phyloP scores from a whole-genome alignment of 2,113 vertebrate genomes.

The Otolemur garnettii region DNA sequence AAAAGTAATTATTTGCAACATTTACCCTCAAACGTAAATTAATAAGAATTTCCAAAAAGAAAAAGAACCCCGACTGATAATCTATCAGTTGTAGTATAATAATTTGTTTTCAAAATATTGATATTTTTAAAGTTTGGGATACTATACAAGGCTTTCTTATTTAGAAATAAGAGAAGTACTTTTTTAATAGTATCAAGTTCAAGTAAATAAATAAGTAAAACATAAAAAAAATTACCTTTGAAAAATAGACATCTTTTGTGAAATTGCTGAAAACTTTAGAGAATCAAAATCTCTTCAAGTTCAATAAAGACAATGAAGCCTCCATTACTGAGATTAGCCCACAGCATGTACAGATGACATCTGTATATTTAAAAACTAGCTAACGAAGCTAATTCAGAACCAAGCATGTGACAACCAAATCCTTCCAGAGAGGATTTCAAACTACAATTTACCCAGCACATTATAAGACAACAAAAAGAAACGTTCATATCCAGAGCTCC shows the following conservation, averaged over 20 bases:
- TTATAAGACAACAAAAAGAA: neutral
- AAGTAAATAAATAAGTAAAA: too few species aligned
- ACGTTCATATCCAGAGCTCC: neutral
- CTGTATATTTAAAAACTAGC: neutral
- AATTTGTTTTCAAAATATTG: too few species aligned
- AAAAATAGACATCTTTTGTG: constrained; percentile 38
- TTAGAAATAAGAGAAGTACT: too few species aligned
- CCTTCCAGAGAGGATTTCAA: neutral
- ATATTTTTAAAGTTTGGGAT: too few species aligned
- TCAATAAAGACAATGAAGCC: neutral
- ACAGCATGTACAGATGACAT: neutral
- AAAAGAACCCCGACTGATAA: too few species aligned
- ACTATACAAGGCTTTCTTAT: too few species aligned
- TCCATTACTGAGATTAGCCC: neutral
- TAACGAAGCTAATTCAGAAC: neutral
- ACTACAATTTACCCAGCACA: neutral
- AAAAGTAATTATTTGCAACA: constrained; percentile 42
- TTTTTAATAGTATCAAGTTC: too few species aligned
- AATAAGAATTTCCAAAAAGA: neutral
- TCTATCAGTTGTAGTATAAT: too few species aligned
- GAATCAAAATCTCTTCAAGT: constrained; percentile 10
- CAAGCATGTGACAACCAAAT: neutral
- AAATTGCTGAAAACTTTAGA: neutral
- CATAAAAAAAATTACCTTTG: constrained; percentile 17
- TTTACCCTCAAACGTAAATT: constrained; percentile 32